Percentiles rank a stretch among this genome's conserved stretches.
These are phyloP conservation scores for Halcyon malimbica DNA, from an alignment of 2,113 vertebrate genomes.

Conservation along the genomic window DNA sequence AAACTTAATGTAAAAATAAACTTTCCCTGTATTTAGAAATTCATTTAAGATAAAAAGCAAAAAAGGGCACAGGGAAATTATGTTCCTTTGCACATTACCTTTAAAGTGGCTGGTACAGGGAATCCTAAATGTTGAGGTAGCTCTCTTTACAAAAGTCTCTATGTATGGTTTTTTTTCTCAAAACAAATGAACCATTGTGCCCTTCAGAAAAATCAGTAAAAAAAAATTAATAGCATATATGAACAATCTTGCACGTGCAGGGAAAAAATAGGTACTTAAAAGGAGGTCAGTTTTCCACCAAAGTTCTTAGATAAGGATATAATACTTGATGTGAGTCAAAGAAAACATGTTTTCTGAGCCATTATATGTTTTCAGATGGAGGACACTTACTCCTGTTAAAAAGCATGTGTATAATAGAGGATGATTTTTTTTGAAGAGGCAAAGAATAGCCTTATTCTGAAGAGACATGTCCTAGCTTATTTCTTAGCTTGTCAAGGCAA, in stretches of 20 bases:
- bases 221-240: neutral
- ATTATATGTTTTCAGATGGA: neutral
- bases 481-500: slow-evolving; percentile 20
- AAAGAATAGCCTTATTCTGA: neutral
- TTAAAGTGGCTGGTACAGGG: neutral
- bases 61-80: neutral
- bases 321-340: neutral
- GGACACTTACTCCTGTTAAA: neutral
- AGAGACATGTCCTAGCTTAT: neutral
- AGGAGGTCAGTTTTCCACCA: neutral
- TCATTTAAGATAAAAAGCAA: neutral
- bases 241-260: rapidly evolving
- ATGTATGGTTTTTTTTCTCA: neutral
- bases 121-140: neutral
- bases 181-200: neutral
- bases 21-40: neutral
- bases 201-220: neutral
- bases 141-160: neutral
- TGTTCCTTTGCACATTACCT: neutral
- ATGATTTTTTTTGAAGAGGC: neutral
- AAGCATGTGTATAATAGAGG: neutral
- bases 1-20: neutral
- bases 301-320: neutral
- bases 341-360: neutral
- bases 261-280: neutral